phyloP scores from a whole-genome alignment of 1,140 invertebrate genomes.

The Drosophila santomea region DNA sequence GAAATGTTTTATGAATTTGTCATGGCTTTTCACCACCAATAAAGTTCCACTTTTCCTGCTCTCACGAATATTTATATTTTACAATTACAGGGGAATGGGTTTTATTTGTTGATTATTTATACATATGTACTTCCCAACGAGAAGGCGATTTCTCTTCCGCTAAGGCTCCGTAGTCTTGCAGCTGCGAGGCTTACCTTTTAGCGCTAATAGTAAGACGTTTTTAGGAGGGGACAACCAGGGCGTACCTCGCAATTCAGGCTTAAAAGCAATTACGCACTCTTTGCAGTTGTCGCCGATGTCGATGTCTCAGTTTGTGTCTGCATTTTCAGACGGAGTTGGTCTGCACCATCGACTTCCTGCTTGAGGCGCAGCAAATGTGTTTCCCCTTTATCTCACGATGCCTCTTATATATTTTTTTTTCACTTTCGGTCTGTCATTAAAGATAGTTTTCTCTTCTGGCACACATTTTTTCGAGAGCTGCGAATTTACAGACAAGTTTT shows the following conservation, averaged over 20 bases:
- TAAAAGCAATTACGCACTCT: conserved; percentile 70
- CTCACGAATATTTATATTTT: background rate
- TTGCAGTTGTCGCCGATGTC: conserved; percentile 59
- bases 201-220: conserved; percentile 57
- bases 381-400: conserved; percentile 7
- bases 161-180: conserved; percentile 29
- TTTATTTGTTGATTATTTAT: background rate
- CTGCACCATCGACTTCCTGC: conserved; percentile 43
- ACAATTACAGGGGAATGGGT: conserved; percentile 5
- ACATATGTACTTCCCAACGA: conserved; percentile 24
- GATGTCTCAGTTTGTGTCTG: conserved; percentile 34
- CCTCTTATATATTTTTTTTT: background rate
- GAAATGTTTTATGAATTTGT: too few species aligned
- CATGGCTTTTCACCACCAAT: too few species aligned
- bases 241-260: conserved; percentile 54
- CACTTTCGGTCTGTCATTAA: conserved; percentile 34
- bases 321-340: conserved; percentile 18
- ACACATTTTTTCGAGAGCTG: background rate
- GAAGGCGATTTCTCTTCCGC: conserved; percentile 57
- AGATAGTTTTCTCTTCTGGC: conserved; percentile 27
- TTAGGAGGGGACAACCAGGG: conserved; percentile 18
- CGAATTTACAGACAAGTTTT: conserved; percentile 18
- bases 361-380: conserved; percentile 32
- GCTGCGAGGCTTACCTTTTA: conserved; percentile 45
- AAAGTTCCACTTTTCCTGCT: too few species aligned